phyloP scores from a whole-genome alignment of 2,797 vertebrate genomes.

The Labroides dimidiatus region DNA sequence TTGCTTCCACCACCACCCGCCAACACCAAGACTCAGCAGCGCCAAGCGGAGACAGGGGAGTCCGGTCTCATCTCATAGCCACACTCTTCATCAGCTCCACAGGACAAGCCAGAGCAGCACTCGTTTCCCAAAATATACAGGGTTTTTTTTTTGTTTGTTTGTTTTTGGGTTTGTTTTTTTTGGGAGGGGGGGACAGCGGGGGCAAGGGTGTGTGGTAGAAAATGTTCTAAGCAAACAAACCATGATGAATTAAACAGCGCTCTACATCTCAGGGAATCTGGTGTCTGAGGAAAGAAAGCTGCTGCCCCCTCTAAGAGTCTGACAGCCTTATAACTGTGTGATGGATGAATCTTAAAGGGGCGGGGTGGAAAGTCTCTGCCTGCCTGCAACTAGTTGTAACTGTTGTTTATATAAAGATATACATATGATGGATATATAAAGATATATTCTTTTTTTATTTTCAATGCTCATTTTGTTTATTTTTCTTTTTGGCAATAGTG shows the following conservation, averaged over 20 bases:
- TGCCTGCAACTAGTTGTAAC: slow-evolving; percentile 83
- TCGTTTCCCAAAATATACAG: slow-evolving; percentile 41
- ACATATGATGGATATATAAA: slow-evolving; percentile 81
- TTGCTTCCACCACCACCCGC: slow-evolving; percentile 68
- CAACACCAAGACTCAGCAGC: slow-evolving; percentile 57
- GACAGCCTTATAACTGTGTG: slow-evolving; percentile 81
- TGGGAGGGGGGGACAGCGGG: not conserved
- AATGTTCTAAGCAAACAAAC: slow-evolving; percentile 75
- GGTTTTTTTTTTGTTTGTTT: too few relatives aligned
- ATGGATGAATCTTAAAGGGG: slow-evolving; percentile 68
- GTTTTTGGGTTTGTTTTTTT: too few relatives aligned
- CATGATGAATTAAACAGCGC: slow-evolving; percentile 85
- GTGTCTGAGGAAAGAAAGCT: slow-evolving; percentile 89
- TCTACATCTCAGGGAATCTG: slow-evolving; percentile 99
- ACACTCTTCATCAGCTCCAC: slow-evolving; percentile 52
- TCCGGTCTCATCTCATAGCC: slow-evolving; percentile 36
- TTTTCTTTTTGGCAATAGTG: slow-evolving; percentile 80
- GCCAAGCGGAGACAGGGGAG: slow-evolving; percentile 44
- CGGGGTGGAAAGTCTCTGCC: slow-evolving; percentile 72
- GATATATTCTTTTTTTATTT: slow-evolving; percentile 83
- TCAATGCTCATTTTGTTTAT: slow-evolving; percentile 62
- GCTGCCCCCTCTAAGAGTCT: slow-evolving; percentile 79
- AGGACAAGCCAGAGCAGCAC: slow-evolving; percentile 45
- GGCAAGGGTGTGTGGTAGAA: slow-evolving; percentile 38
- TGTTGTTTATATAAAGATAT: slow-evolving; percentile 86